phyloP scores from a whole-genome alignment of 2,113 vertebrate genomes.

The Mustelus asterias region DNA sequence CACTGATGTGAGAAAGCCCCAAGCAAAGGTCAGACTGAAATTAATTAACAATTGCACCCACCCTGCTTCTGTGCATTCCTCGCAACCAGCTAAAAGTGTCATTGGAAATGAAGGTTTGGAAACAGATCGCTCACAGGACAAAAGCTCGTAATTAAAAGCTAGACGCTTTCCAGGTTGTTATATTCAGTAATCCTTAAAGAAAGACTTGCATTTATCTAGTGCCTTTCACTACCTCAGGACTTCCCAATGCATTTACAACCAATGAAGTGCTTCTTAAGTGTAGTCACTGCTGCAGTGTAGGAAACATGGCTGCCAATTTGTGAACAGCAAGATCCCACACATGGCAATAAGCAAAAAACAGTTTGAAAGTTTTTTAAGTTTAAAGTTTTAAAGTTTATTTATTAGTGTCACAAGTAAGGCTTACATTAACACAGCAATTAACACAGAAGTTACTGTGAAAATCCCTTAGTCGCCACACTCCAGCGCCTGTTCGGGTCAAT shows the following conservation, averaged over 20 bases:
- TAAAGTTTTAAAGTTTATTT: no score
- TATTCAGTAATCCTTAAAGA: not conserved
- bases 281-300: not conserved
- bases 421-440: no score
- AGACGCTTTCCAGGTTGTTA: not conserved
- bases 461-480: no score
- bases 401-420: no score
- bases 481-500: no score
- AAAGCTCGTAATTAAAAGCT: not conserved
- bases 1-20: not conserved
- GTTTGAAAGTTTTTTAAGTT: no score
- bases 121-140: not conserved
- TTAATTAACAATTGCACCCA: slow-evolving; percentile 4
- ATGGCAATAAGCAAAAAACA: not conserved
- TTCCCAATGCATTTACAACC: not conserved
- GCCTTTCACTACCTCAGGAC: not conserved
- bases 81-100: not conserved
- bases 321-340: not conserved
- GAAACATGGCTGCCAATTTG: not conserved
- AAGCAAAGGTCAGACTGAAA: slow-evolving; percentile 9
- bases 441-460: no score
- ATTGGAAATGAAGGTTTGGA: not conserved
- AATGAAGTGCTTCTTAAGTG: not conserved
- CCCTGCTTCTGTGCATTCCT: not conserved
- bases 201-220: not conserved